Percentiles rank a stretch among this genome's conserved stretches.
Evolutionary conservation across 1,140 invertebrate species (phyloP).

Genomic region (Philaenus spumarius): DNA sequence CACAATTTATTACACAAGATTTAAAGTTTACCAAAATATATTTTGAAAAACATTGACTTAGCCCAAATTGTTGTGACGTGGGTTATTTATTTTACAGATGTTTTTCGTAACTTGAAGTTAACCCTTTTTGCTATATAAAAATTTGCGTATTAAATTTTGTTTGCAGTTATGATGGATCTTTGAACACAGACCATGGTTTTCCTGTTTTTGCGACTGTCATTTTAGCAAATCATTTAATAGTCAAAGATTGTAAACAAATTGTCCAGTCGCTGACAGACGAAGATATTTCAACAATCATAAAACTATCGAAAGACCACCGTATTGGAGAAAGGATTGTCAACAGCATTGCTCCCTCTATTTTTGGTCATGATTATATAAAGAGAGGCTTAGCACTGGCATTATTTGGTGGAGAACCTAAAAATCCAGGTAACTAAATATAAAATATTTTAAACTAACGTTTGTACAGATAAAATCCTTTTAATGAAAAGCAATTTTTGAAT

Average conservation of each 20-base stretch:
- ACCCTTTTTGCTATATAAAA: too few species aligned
- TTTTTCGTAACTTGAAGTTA: too few species aligned
- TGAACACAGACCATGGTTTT: conserved; percentile 95
- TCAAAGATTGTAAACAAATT: conserved; percentile 90
- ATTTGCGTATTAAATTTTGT: too few species aligned
- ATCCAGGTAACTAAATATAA: conserved; percentile 63
- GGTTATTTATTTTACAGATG: too few species aligned
- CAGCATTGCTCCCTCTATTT: conserved; percentile 97
- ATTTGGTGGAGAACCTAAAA: conserved; percentile 96
- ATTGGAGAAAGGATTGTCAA: conserved; percentile 88
- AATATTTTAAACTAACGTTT: conserved; percentile 3
- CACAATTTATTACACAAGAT: too few species aligned
- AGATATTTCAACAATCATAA: conserved; percentile 82
- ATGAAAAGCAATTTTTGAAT: too few species aligned
- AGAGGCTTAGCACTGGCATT: conserved; percentile 83
- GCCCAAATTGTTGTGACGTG: too few species aligned
- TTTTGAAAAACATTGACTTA: too few species aligned
- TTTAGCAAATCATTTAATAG: conserved; percentile 91
- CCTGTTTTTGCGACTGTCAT: conserved; percentile 98
- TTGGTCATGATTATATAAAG: conserved; percentile 97
- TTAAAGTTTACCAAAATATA: too few species aligned
- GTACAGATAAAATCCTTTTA: conserved; percentile 27
- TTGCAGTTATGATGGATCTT: conserved; percentile 87
- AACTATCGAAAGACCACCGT: conserved; percentile 85
- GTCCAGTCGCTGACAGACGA: conserved; percentile 91